Conservation (phyloP, 1,140 invertebrate genomes). For the Phymorhynchus buccinoides region DNA sequence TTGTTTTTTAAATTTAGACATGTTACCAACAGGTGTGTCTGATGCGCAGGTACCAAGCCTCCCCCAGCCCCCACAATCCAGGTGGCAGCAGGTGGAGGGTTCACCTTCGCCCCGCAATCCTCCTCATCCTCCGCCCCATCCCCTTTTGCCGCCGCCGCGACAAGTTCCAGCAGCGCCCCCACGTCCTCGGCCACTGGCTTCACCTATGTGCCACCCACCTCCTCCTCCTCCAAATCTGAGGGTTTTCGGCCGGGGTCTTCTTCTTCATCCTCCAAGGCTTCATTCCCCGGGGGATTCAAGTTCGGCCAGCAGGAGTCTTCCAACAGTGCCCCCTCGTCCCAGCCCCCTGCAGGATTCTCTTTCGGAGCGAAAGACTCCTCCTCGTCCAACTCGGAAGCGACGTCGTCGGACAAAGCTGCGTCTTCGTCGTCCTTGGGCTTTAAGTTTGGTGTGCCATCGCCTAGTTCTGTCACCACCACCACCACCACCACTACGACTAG, state of each 20-base stretch:
- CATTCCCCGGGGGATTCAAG: not conserved
- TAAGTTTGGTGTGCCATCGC: slow-evolving; percentile 26
- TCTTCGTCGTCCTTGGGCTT: slow-evolving; percentile 10
- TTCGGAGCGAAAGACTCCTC: slow-evolving; percentile 10
- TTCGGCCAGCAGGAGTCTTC: not conserved
- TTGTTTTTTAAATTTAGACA: no score
- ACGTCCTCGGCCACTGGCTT: not conserved
- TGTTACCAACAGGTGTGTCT: not conserved
- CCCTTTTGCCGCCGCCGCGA: not conserved
- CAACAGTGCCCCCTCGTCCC: not conserved
- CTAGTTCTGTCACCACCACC: no score
- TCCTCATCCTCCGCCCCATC: not conserved
- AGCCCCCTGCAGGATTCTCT: not conserved
- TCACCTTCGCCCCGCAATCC: not conserved
- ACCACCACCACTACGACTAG: no score
- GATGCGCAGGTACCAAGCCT: not conserved
- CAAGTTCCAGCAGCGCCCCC: not conserved
- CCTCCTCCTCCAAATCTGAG: not conserved
- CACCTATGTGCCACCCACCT: not conserved
- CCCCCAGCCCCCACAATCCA: not conserved
- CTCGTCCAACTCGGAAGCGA: not conserved
- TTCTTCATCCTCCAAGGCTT: not conserved
- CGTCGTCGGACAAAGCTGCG: not conserved
- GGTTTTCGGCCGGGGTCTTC: not conserved
- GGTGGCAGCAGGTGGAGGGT: slow-evolving; percentile 9